A percentile compares a stretch with the other conserved stretches of the same genome.
These are phyloP conservation scores for Onychostruthus taczanowskii DNA, from an alignment of 2,113 vertebrate species.

Conservation along the genomic window DNA sequence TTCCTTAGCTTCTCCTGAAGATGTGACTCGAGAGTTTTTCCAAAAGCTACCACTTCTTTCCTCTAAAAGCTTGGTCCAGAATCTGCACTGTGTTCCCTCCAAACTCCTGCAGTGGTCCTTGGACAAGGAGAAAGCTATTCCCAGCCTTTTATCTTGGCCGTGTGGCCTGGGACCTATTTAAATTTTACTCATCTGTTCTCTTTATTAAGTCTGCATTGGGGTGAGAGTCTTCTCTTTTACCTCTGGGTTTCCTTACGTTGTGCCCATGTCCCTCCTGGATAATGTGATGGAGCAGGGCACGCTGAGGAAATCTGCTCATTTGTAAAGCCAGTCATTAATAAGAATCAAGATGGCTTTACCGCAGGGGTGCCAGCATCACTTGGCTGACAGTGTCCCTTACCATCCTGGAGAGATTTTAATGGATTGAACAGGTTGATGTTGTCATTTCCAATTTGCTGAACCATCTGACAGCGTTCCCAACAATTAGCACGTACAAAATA, in stretches of 20 bases:
- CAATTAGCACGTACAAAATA: slow-evolving; percentile 73
- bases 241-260: neutral
- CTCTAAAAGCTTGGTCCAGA: neutral
- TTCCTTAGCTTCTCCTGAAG: neutral
- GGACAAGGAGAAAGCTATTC: slow-evolving; percentile 26
- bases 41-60: neutral
- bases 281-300: neutral
- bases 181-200: neutral
- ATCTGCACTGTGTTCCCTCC: neutral
- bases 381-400: slow-evolving; percentile 61
- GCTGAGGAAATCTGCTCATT: slow-evolving; percentile 52
- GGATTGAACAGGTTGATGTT: slow-evolving; percentile 72
- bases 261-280: neutral
- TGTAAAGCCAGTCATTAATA: slow-evolving; percentile 62
- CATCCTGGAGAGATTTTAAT: slow-evolving; percentile 66
- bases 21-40: neutral
- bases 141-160: neutral
- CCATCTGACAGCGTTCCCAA: slow-evolving; percentile 67
- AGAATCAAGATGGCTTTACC: slow-evolving; percentile 66
- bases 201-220: neutral
- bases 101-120: neutral
- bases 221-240: neutral
- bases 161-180: neutral
- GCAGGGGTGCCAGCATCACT: slow-evolving; percentile 48
- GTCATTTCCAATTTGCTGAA: slow-evolving; percentile 77